phyloP scores from a whole-genome alignment of 2,113 vertebrate species.

The Natator depressus region DNA sequence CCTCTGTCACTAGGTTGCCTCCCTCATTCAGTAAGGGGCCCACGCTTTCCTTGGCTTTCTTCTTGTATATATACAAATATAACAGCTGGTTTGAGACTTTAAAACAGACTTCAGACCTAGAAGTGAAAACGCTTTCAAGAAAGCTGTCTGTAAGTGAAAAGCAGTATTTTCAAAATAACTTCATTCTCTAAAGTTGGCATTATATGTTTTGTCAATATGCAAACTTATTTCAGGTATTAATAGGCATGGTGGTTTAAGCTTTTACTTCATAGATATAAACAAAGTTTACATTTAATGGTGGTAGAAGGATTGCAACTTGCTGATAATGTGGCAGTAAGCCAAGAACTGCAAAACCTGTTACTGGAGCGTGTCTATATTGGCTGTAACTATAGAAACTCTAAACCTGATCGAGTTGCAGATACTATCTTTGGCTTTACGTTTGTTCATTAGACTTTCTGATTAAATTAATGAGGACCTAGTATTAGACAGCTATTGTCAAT shows the following conservation, averaged over 20 bases:
- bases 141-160: not conserved
- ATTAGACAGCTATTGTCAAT: not conserved
- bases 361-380: constrained; percentile 10
- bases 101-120: not conserved
- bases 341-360: constrained; percentile 38
- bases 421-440: constrained; percentile 17
- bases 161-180: not conserved
- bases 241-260: not conserved
- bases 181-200: not conserved
- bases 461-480: constrained; percentile 21
- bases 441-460: constrained; percentile 42
- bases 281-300: constrained; percentile 46
- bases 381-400: constrained; percentile 36
- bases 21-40: too few relatives aligned
- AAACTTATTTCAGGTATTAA: not conserved
- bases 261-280: constrained; percentile 40
- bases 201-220: not conserved
- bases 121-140: not conserved
- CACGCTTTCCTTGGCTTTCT: too few relatives aligned
- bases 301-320: constrained; percentile 32
- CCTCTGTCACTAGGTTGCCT: too few relatives aligned
- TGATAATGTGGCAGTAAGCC: constrained; percentile 42
- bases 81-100: not conserved
- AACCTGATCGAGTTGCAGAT: not conserved
- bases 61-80: too few relatives aligned